Conservation (phyloP, 2,888 invertebrate species). For the Melanchra persicariae region DNA sequence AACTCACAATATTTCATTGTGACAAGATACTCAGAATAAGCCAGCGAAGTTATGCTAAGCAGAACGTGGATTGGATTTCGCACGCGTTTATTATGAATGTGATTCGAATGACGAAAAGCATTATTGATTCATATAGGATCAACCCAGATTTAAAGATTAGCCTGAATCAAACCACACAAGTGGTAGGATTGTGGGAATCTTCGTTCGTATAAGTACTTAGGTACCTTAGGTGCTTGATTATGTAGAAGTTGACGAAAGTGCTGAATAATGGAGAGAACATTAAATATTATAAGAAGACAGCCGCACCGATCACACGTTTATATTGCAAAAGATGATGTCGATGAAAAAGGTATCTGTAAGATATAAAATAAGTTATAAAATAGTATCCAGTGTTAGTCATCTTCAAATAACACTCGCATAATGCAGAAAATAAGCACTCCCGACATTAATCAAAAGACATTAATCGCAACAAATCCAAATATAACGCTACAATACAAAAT, state of each 20-base stretch:
- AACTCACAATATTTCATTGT: conserved; percentile 9
- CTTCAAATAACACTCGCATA: neutral
- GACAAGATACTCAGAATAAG: neutral
- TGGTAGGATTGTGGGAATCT: conserved; percentile 15
- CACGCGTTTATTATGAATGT: neutral
- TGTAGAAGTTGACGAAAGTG: neutral
- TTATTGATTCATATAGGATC: conserved; percentile 21
- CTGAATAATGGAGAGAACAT: neutral
- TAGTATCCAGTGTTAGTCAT: no score
- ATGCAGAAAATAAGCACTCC: neutral
- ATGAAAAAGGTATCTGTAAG: neutral
- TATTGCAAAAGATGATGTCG: neutral
- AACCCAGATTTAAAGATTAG: conserved; percentile 35
- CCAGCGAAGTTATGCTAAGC: neutral
- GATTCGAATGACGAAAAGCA: neutral
- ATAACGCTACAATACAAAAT: neutral
- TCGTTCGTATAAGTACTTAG: neutral
- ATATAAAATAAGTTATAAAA: neutral
- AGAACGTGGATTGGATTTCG: conserved; percentile 1
- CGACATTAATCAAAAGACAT: neutral
- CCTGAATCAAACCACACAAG: conserved; percentile 2
- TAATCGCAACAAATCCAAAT: conserved; percentile 11
- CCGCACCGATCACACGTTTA: neutral
- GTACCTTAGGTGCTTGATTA: neutral
- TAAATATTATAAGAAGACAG: neutral